phyloP scores from a whole-genome alignment of 1,140 invertebrate species.

The Ceratina australensis region DNA sequence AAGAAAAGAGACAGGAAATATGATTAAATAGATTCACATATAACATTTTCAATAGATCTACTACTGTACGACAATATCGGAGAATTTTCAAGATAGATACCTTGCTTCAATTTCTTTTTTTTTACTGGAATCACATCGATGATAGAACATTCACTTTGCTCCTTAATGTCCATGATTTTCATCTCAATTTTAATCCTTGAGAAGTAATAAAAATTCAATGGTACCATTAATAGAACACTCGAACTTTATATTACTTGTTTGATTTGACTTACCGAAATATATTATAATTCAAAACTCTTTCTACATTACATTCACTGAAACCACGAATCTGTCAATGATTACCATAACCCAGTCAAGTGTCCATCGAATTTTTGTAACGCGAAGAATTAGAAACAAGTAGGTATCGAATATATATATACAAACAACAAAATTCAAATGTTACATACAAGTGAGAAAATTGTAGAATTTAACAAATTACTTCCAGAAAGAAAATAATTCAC shows the following conservation, averaged over 20 bases:
- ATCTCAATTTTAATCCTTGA: slow-evolving; percentile 28
- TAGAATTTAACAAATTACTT: slow-evolving; percentile 26
- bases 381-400: background rate
- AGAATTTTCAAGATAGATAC: slow-evolving; percentile 51
- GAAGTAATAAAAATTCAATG: background rate
- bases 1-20: too few relatives aligned
- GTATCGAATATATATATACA: background rate
- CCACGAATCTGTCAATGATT: slow-evolving; percentile 46
- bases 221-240: slow-evolving; percentile 4
- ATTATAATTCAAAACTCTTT: background rate
- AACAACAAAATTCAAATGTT: background rate
- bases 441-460: slow-evolving; percentile 7
- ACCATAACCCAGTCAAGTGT: slow-evolving; percentile 53
- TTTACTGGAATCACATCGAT: slow-evolving; percentile 50
- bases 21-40: background rate
- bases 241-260: too few relatives aligned
- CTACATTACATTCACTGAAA: slow-evolving; percentile 21
- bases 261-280: slow-evolving; percentile 1
- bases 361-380: background rate
- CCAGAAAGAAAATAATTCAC: background rate
- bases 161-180: slow-evolving; percentile 56
- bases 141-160: slow-evolving; percentile 58
- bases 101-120: slow-evolving; percentile 73
- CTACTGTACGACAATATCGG: background rate
- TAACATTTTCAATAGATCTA: background rate